phyloP scores from a whole-genome alignment of 2,888 invertebrate genomes.

The Drosophila parthenogenetica region DNA sequence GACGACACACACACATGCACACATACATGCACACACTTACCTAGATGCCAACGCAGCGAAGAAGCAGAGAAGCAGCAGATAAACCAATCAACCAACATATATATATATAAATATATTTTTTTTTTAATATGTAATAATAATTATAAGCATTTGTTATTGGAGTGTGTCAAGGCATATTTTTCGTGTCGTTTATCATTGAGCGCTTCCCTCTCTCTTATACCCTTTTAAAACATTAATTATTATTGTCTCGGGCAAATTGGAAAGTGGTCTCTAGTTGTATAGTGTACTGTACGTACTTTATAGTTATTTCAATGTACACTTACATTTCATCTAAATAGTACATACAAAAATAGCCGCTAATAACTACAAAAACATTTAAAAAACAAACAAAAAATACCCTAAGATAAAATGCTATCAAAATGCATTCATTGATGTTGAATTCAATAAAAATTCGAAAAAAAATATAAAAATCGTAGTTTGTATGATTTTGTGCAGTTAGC shows the following conservation, averaged over 20 bases:
- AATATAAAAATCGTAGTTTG: conserved; percentile 2
- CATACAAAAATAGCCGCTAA: conserved; percentile 21
- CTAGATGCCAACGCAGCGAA: not conserved
- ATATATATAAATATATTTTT: conserved; percentile 20
- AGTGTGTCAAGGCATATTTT: conserved; percentile 23
- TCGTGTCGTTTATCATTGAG: conserved; percentile 6
- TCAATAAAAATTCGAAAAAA: conserved; percentile 22
- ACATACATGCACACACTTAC: not conserved
- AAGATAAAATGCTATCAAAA: conserved; percentile 17
- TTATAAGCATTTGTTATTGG: conserved; percentile 52
- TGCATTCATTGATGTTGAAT: conserved; percentile 28
- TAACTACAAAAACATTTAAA: conserved; percentile 7
- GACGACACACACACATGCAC: not conserved
- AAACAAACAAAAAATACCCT: conserved; percentile 6
- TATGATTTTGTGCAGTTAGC: not conserved
- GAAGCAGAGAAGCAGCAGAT: conserved; percentile 3
- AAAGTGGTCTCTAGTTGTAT: conserved; percentile 6
- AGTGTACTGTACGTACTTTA: conserved; percentile 10
- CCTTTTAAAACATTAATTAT: not conserved
- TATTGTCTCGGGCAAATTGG: not conserved
- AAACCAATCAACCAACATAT: conserved; percentile 10
- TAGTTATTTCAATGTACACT: conserved; percentile 10
- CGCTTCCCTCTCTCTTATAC: not conserved
- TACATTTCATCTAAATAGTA: conserved; percentile 21
- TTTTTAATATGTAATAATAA: conserved; percentile 40